Percentiles rank a stretch among this genome's conserved stretches.
These are phyloP conservation scores for Thamnophis elegans DNA, from an alignment of 2,797 vertebrate species.

Conservation along the genomic window DNA sequence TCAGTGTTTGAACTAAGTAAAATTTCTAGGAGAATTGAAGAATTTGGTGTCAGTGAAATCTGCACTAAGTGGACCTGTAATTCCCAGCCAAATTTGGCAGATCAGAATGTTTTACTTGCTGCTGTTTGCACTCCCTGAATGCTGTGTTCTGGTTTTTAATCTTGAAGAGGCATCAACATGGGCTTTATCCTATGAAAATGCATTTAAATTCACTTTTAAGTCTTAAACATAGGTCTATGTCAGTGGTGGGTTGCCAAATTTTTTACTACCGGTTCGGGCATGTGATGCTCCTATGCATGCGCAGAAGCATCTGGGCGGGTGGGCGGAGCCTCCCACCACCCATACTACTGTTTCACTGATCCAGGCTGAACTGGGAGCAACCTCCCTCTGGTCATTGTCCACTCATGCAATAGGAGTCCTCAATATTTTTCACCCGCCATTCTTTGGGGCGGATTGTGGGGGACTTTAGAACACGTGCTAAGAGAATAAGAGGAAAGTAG, in stretches of 20 bases:
- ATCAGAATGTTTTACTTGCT: neutral
- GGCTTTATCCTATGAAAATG: neutral
- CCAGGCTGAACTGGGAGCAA: too few relatives aligned
- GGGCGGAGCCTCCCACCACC: too few relatives aligned
- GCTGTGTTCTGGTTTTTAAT: neutral
- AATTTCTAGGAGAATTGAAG: neutral
- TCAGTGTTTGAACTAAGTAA: neutral
- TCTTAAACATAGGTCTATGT: neutral
- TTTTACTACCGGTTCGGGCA: too few relatives aligned
- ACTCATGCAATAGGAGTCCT: neutral
- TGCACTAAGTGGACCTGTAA: neutral
- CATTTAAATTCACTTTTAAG: neutral
- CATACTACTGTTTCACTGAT: too few relatives aligned
- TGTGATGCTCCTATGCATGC: too few relatives aligned
- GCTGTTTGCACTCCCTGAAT: neutral
- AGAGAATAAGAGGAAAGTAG: neutral
- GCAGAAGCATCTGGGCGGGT: too few relatives aligned
- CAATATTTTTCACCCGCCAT: neutral
- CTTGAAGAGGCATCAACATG: neutral
- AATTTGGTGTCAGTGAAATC: neutral
- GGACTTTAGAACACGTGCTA: neutral
- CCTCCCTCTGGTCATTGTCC: too few relatives aligned
- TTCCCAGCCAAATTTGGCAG: neutral
- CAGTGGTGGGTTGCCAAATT: too few relatives aligned
- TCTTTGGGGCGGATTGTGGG: neutral